A percentile compares a stretch with the other conserved stretches of the same genome.
Evolutionary conservation across 2,888 invertebrate genomes (phyloP).

Genomic region (Idaea aversata): DNA sequence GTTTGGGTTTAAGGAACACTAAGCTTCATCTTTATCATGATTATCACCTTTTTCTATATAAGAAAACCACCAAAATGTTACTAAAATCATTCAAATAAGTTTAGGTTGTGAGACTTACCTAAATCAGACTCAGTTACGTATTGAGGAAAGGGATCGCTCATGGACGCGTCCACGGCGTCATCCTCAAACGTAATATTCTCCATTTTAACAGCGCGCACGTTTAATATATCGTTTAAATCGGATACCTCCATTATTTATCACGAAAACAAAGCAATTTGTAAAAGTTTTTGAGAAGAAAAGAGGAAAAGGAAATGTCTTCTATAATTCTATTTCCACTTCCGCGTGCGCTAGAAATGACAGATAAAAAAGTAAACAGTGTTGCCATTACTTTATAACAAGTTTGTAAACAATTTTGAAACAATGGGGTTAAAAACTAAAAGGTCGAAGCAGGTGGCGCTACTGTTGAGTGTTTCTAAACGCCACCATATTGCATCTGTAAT

Average conservation of each 20-base stretch:
- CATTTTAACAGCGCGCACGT: constrained; percentile 69
- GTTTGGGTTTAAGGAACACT: not conserved
- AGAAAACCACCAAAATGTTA: not conserved
- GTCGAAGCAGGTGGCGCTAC: too few relatives aligned
- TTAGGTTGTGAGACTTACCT: constrained; percentile 44
- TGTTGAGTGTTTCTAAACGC: too few relatives aligned
- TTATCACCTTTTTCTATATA: not conserved
- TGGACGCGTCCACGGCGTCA: constrained; percentile 45
- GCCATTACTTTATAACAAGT: not conserved
- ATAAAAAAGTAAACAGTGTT: not conserved
- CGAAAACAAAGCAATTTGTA: constrained; percentile 17
- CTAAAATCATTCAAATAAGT: not conserved
- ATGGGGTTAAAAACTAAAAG: too few relatives aligned
- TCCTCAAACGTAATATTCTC: constrained; percentile 61
- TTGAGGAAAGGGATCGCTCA: constrained; percentile 55
- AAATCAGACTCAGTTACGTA: constrained; percentile 74
- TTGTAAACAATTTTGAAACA: too few relatives aligned
- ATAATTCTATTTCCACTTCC: constrained; percentile 59
- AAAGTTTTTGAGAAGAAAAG: constrained; percentile 41
- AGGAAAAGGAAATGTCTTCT: constrained; percentile 65
- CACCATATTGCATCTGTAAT: too few relatives aligned
- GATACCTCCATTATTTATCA: constrained; percentile 60
- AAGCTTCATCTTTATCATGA: not conserved
- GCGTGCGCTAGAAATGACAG: constrained; percentile 58
- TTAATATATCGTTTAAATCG: constrained; percentile 67